Percentiles rank a stretch among this genome's conserved stretches.
Evolutionary conservation across 1,140 invertebrate species (phyloP).

Genomic region (Phymastichus coffea): DNA sequence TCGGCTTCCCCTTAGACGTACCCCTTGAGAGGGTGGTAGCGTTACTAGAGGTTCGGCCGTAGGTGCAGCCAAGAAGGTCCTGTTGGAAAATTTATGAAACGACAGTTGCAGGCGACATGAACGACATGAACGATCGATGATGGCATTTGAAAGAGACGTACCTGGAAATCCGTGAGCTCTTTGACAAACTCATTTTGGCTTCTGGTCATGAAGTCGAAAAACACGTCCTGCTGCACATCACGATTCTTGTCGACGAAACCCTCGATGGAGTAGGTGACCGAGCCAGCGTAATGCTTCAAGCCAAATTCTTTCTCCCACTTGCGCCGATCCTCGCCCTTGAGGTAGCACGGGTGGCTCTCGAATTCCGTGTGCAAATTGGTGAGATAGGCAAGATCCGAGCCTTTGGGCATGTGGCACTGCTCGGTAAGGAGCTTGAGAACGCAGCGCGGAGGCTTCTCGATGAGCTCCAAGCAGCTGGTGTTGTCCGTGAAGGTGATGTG

Average conservation of each 20-base stretch:
- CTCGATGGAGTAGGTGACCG: constrained; percentile 86
- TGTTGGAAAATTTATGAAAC: neutral
- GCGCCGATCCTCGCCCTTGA: constrained; percentile 83
- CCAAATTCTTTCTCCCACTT: constrained; percentile 92
- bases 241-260: constrained; percentile 98
- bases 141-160: neutral
- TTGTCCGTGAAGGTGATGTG: constrained; percentile 92
- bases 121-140: neutral
- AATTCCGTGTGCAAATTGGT: constrained; percentile 90
- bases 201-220: constrained; percentile 88
- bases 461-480: constrained; percentile 80
- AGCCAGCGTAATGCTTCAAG: constrained; percentile 91
- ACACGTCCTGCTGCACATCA: constrained; percentile 91
- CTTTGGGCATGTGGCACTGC: constrained; percentile 93
- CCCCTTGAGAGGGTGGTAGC: constrained; percentile 76
- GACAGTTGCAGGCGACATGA: neutral
- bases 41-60: constrained; percentile 43
- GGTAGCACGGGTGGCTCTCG: constrained; percentile 80
- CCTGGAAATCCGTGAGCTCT: constrained; percentile 81
- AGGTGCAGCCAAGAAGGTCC: constrained; percentile 54
- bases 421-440: constrained; percentile 85
- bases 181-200: constrained; percentile 86
- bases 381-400: constrained; percentile 86
- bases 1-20: constrained; percentile 88
- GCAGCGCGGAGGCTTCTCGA: constrained; percentile 88